Percentiles rank a stretch among this genome's conserved stretches.
These are phyloP conservation scores for Thunnus maccoyii DNA, from an alignment of 2,113 vertebrate species.

Conservation along the genomic window DNA sequence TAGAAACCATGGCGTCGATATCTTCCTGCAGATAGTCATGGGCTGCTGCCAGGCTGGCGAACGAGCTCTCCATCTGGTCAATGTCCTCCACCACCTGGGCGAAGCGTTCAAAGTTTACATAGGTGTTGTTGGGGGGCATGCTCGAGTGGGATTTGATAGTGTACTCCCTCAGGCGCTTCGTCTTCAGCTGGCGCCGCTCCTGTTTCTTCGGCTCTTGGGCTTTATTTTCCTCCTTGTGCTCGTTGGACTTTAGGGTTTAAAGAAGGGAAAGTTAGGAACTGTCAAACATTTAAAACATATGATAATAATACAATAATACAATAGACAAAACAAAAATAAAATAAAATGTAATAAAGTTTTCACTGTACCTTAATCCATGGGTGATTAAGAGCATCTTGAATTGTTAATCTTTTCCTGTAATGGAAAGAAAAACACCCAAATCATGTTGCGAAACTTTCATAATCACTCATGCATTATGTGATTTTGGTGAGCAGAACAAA, in stretches of 20 bases:
- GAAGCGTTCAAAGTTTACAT: conserved; percentile 94
- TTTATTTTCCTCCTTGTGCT: conserved; percentile 88
- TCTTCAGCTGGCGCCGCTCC: conserved; percentile 89
- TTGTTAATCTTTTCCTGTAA: conserved; percentile 92
- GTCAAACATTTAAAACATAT: too few relatives aligned
- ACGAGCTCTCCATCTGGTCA: conserved; percentile 81
- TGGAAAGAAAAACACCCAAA: conserved; percentile 14
- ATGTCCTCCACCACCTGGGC: conserved; percentile 90
- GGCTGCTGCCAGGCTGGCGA: conserved; percentile 71
- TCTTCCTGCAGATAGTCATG: conserved; percentile 91
- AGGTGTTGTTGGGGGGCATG: conserved; percentile 96
- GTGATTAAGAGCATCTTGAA: conserved; percentile 93
- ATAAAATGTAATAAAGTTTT: background rate
- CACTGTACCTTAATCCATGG: conserved; percentile 95
- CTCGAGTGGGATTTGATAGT: conserved; percentile 96
- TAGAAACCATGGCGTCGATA: conserved; percentile 90
- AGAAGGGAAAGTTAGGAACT: background rate
- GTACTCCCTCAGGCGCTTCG: conserved; percentile 93
- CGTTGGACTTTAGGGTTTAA: conserved; percentile 76
- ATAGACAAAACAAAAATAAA: background rate
- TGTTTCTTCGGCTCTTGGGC: conserved; percentile 81
- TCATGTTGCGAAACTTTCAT: background rate
- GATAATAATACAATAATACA: background rate
- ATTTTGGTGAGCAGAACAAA: background rate
- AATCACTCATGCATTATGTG: background rate